Percentiles rank a stretch among this genome's conserved stretches.
phyloP scores from a whole-genome alignment of 2,888 invertebrate genomes.

The Philereme transversata region DNA sequence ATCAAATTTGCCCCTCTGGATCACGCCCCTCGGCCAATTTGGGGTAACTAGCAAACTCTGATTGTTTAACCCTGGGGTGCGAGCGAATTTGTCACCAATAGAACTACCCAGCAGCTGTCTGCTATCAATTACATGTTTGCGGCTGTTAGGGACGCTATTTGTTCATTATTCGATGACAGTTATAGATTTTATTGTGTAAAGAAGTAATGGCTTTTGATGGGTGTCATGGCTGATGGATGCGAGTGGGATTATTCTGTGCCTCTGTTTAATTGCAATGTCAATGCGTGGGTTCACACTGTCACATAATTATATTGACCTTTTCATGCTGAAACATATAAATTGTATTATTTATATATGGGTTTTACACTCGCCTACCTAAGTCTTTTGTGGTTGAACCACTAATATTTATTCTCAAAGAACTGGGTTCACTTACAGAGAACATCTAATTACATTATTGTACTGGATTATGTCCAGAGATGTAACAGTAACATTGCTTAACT shows the following conservation, averaged over 20 bases:
- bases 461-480: too few species aligned
- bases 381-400: too few species aligned
- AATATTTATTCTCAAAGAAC: too few species aligned
- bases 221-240: conserved; percentile 27
- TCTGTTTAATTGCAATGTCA: too few species aligned
- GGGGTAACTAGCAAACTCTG: conserved; percentile 53
- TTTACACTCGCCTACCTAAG: too few species aligned
- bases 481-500: too few species aligned
- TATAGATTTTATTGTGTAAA: conserved; percentile 59
- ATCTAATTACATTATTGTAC: too few species aligned
- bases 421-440: too few species aligned
- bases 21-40: conserved; percentile 64
- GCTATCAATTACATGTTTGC: conserved; percentile 77
- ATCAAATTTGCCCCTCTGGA: conserved; percentile 51
- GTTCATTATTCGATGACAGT: conserved; percentile 76
- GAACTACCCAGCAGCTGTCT: conserved; percentile 64
- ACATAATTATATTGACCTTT: too few species aligned
- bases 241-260: conserved; percentile 4
- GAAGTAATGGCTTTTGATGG: conserved; percentile 33
- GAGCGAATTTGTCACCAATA: conserved; percentile 76
- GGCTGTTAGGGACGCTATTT: conserved; percentile 76
- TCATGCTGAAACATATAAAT: too few species aligned
- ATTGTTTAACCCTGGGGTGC: conserved; percentile 59
- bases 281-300: too few species aligned
- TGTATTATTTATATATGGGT: too few species aligned